Evolutionary conservation across 1,140 invertebrate species (phyloP), one percentile per base, ranked within the genome.

Genomic region (Camponotus floridanus): DNA sequence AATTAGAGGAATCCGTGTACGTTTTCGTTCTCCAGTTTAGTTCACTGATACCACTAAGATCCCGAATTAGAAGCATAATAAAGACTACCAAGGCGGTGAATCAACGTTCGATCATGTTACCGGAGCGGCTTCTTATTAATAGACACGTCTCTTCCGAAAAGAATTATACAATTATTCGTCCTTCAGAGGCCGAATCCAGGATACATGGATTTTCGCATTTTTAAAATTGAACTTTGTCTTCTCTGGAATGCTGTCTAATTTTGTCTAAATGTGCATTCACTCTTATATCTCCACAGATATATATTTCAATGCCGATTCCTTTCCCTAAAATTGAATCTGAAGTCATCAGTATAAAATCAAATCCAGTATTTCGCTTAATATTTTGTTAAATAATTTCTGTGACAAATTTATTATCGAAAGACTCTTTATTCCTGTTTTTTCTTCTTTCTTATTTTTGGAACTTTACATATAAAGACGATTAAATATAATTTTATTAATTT

Each of bases 51-150:
- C 39, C n/a, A n/a, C 21, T 57, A 26, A 11, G 21, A 13, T 48
- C 68, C 68, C 55, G 11, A 83, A 74, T 83, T 83, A 83, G 79
- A 83, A 83, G 68, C 79, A 83, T 83, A 83, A 83, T 83, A 83
- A 83, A 83, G 79, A 13, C 79, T 45, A 57, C 11, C 76, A 11
- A 45, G 36, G 15, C 9, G 84, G 84, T 79, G 74, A 86, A 78
- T 86, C 84, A 68, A 79, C 84, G 61, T 86, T 85, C 74, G 83
- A 78, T 79, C 76, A 86, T 86, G 74, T 83, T 83, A 83, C 79
- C 68, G 18, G 42, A 74, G 42, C 45, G n/a, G 31, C 26, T 74
- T 74, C 18, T 83, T 83, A 83, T 80, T 83, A 83, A 83, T 83
- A 83, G 79, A 74, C 13, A 21, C 26, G 26, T 2, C 31, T 74